Evolutionary conservation across 2,797 vertebrate genomes (phyloP).

Genomic region (Euthynnus affinis): DNA sequence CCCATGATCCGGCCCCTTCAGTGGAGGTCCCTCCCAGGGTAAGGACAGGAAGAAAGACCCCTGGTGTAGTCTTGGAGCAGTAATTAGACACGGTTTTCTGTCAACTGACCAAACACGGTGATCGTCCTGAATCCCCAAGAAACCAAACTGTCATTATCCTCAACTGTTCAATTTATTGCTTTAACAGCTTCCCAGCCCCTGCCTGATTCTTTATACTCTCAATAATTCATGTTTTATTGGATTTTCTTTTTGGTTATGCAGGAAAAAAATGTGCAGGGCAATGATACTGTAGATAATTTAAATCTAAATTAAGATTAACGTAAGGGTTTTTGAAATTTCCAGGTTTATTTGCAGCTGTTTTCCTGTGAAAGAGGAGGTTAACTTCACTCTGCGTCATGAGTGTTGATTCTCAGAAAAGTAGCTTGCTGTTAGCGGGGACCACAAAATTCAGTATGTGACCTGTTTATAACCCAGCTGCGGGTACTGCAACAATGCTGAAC

Average conservation of each 20-base stretch:
- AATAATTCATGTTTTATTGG: constrained; percentile 18
- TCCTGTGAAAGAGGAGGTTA: neutral
- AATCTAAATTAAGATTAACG: constrained; percentile 5
- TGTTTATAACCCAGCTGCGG: neutral
- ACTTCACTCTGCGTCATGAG: neutral
- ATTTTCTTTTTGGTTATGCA: constrained; percentile 8
- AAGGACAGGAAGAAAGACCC: constrained; percentile 61
- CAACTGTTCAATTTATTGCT: constrained; percentile 6
- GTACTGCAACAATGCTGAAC: neutral
- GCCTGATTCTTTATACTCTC: constrained; percentile 18
- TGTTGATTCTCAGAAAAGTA: constrained; percentile 1
- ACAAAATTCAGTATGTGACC: neutral
- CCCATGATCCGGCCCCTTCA: constrained; percentile 87
- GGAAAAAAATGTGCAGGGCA: neutral
- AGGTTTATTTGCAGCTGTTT: neutral
- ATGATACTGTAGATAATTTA: constrained; percentile 11
- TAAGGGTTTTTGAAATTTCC: neutral
- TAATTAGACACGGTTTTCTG: neutral
- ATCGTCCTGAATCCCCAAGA: neutral
- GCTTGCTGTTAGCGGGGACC: neutral
- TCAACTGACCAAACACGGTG: neutral
- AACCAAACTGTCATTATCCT: constrained; percentile 3
- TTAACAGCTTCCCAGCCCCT: constrained; percentile 16
- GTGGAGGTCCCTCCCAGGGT: constrained; percentile 79
- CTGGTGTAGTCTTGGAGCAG: neutral